Evolutionary conservation across 2,888 invertebrate species (phyloP).

Genomic region (Yponomeuta cagnagella): DNA sequence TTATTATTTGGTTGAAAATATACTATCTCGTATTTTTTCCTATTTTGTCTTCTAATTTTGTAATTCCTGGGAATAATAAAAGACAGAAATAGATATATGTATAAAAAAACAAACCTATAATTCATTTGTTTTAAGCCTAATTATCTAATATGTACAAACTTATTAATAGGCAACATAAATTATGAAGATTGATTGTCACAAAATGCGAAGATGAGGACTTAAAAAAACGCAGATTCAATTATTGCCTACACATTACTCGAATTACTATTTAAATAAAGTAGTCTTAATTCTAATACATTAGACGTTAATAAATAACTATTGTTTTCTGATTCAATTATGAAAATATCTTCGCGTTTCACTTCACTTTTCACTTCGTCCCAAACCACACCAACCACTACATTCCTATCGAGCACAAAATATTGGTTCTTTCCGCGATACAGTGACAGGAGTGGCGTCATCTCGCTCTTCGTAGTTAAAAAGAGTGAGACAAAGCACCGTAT

Average conservation of each 20-base stretch:
- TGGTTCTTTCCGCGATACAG: too few species aligned
- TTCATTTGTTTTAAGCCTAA: not conserved
- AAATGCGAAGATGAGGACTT: not conserved
- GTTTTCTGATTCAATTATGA: not conserved
- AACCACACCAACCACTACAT: not conserved
- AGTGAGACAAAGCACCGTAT: too few species aligned
- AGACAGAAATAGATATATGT: not conserved
- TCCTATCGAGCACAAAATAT: not conserved
- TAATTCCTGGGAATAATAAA: not conserved
- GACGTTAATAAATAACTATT: not conserved
- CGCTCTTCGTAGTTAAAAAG: too few species aligned
- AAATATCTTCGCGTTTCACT: slow-evolving; percentile 2
- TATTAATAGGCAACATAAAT: not conserved
- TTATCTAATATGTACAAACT: slow-evolving; percentile 2
- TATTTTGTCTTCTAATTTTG: not conserved
- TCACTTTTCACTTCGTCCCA: not conserved
- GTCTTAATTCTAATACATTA: not conserved
- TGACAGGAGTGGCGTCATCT: not conserved
- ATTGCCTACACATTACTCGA: too few species aligned
- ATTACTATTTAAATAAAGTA: not conserved
- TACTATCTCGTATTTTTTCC: not conserved
- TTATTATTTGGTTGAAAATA: slow-evolving; percentile 6
- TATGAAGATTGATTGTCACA: not conserved
- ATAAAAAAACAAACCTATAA: slow-evolving; percentile 6
- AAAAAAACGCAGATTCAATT: not conserved